Evolutionary conservation across 1,140 invertebrate species (phyloP).

Genomic region (Drosophila punjabiensis): DNA sequence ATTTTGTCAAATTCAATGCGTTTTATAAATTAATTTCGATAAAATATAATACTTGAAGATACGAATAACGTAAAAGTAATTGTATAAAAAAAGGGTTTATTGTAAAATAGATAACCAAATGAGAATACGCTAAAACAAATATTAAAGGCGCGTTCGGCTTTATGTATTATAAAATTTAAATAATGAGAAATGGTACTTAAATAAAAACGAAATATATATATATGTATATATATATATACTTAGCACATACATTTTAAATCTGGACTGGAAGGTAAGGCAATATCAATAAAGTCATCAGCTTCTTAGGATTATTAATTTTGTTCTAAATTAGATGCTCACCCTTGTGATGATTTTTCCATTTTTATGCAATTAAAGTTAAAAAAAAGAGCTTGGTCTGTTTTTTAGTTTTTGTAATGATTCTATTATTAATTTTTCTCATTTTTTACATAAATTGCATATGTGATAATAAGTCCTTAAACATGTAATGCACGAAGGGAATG

Average conservation of each 20-base stretch:
- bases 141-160: slow-evolving; percentile 14
- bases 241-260: no score
- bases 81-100: slow-evolving; percentile 7
- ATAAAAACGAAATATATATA: slow-evolving; percentile 5
- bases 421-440: slow-evolving; percentile 62
- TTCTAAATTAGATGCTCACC: no score
- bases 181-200: slow-evolving; percentile 13
- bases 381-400: background rate
- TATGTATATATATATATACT: background rate
- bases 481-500: slow-evolving; percentile 61
- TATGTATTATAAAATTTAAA: slow-evolving; percentile 18
- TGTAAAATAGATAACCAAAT: slow-evolving; percentile 18
- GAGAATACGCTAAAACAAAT: slow-evolving; percentile 7
- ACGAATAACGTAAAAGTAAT: background rate
- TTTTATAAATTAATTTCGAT: background rate
- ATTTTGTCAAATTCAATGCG: background rate
- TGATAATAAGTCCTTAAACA: slow-evolving; percentile 53
- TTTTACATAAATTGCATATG: slow-evolving; percentile 63
- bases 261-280: background rate
- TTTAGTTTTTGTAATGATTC: slow-evolving; percentile 66
- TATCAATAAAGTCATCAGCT: background rate
- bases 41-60: slow-evolving; percentile 1
- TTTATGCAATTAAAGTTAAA: slow-evolving; percentile 1
- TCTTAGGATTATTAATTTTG: no score
- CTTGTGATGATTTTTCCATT: background rate